Percentiles rank a stretch among this genome's conserved stretches.
phyloP scores from a whole-genome alignment of 2,888 invertebrate species.

The Thelaira solivaga region DNA sequence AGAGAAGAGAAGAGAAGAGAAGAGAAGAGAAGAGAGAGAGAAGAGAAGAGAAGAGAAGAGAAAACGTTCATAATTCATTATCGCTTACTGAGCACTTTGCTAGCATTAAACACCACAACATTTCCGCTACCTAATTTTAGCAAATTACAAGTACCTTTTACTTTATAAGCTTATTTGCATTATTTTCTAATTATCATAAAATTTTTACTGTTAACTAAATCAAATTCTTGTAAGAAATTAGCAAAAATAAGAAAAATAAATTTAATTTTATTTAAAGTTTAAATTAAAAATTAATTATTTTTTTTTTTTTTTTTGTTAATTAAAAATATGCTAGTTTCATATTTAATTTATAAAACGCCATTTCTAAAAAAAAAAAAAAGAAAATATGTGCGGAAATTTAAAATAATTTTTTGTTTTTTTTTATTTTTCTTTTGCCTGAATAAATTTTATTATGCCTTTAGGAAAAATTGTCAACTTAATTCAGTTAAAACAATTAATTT shows the following conservation, averaged over 20 bases:
- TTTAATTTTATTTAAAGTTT: slow-evolving; percentile 13
- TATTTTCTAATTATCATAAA: background rate
- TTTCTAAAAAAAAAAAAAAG: background rate
- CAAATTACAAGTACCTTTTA: no score
- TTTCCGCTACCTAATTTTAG: no score
- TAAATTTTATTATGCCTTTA: slow-evolving; percentile 30
- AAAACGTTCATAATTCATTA: no score
- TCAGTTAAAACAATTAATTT: slow-evolving; percentile 54
- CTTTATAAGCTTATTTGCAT: no score
- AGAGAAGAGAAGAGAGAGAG: no score
- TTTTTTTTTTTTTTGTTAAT: no score
- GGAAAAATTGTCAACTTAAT: slow-evolving; percentile 60
- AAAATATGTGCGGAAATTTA: slow-evolving; percentile 35
- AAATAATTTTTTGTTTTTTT: background rate
- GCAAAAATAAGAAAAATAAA: background rate
- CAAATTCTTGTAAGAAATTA: slow-evolving; percentile 1
- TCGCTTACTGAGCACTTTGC: no score
- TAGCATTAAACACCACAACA: no score
- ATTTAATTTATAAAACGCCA: slow-evolving; percentile 14
- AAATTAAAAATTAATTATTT: slow-evolving; percentile 44
- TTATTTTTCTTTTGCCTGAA: no score
- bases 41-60: no score
- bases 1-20: no score
- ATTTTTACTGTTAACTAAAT: background rate
- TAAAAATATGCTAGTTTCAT: no score